Base-by-base conservation (phyloP, 1,140 invertebrate genomes). In the Pinna nobilis region DNA sequence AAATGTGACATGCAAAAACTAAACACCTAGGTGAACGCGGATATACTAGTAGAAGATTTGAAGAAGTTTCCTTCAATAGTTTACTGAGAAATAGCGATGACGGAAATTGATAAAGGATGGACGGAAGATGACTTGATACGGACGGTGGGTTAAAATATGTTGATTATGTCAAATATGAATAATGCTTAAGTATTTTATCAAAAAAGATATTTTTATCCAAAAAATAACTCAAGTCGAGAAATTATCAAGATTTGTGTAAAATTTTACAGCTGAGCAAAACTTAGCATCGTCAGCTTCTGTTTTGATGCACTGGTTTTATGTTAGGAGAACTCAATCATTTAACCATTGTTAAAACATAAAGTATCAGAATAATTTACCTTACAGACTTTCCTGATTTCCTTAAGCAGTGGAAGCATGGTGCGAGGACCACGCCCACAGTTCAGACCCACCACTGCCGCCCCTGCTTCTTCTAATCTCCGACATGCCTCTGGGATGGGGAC, bases 361-460 rank as follows among this genome's bases (percentile, higher is more conserved):
- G 20, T 13, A 32, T 0, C 30, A 23, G 6, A 6, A 15, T 7
- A 35, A 41, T 64, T 23, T 57, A 85, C 84, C 78, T 85, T 84
- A 53, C 83, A 87, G 20, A 67, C 76, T 59, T 82, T 59, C n/a
- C 78, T 70, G 28, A 83, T 73, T 28, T 85, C 60, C 57, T 65
- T 77, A 0, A 87, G 41, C 13, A 85, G 63, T 2, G 84, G 86
- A 13, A 87, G 2, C 82, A 87, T 87, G 18, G 84, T 84, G 9
- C 50, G 49, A 0, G 86, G 86, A 33, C 86, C 86, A n/a, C 82
- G 49, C 7, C 66, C 61, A 68, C 86, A 88, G 73, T 88, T 88
- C 18, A 88, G 50, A 6, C 85, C 85, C n/a, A 87, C 86, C 15
- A 83, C 84, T 28, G 76, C 83, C 1, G 86, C 85, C 0, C 86